Evolutionary conservation across 2,797 vertebrate genomes (phyloP).

Genomic region (Manis javanica): DNA sequence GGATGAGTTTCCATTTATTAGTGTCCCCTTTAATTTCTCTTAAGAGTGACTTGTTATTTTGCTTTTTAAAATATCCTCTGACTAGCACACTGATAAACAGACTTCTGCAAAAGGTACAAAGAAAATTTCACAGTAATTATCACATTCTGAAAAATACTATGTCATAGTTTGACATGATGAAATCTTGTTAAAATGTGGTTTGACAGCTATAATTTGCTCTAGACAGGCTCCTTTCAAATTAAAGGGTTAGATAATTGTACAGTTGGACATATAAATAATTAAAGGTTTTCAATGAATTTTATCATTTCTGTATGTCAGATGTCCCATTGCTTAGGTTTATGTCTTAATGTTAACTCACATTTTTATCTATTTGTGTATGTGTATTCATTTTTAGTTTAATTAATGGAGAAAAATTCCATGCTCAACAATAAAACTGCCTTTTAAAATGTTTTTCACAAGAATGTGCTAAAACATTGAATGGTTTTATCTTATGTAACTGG

Average conservation of each 20-base stretch:
- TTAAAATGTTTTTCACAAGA: background rate
- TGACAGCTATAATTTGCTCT: slow-evolving; percentile 34
- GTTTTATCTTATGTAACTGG: background rate
- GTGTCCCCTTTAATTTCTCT: too few relatives aligned
- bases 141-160: slow-evolving; percentile 32
- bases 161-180: slow-evolving; percentile 37
- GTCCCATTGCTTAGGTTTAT: background rate
- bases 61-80: slow-evolving; percentile 2
- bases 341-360: slow-evolving; percentile 1
- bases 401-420: background rate
- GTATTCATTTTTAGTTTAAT: background rate
- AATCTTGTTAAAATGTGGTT: slow-evolving; percentile 46
- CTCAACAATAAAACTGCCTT: background rate
- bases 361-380: background rate
- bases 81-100: background rate
- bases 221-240: slow-evolving; percentile 37
- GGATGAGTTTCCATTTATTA: too few relatives aligned
- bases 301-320: background rate
- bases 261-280: slow-evolving; percentile 21
- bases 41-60: background rate
- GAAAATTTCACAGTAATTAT: background rate
- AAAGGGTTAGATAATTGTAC: slow-evolving; percentile 40
- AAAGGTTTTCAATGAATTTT: slow-evolving; percentile 39
- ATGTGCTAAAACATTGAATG: background rate
- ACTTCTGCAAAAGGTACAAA: background rate